Evolutionary conservation across 2,113 vertebrate species (phyloP).

Genomic region (Chamaea fasciata): DNA sequence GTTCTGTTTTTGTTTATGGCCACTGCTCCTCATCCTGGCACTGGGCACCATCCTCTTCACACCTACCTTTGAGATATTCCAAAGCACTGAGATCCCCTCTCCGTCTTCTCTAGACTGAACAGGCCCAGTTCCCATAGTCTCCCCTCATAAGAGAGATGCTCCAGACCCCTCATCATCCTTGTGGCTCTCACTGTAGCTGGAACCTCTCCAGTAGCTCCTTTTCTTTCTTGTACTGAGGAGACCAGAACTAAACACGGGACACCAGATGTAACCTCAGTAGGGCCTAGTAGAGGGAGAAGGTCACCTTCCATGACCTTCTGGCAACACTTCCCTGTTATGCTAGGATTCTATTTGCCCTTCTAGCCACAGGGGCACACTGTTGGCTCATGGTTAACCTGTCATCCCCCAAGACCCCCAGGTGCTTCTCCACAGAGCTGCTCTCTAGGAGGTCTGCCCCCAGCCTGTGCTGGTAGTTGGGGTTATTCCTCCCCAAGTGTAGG

Average conservation of each 20-base stretch:
- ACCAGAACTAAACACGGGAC: neutral
- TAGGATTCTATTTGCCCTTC: neutral
- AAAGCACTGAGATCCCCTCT: neutral
- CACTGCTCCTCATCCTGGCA: rapidly evolving
- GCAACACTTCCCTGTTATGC: too few relatives aligned
- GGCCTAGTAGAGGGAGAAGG: rapidly evolving
- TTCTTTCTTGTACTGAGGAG: neutral
- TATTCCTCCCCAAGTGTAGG: neutral
- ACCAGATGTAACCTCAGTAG: neutral
- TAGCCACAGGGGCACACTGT: neutral
- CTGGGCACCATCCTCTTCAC: neutral
- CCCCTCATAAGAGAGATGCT: neutral
- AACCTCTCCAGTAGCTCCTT: neutral
- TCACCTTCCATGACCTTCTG: neutral
- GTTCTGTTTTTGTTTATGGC: neutral
- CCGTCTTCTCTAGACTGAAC: neutral
- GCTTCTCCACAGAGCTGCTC: neutral
- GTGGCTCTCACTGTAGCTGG: neutral
- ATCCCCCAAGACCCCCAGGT: too few relatives aligned
- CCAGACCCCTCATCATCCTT: neutral
- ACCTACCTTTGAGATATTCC: neutral
- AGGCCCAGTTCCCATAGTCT: neutral
- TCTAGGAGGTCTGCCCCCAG: neutral
- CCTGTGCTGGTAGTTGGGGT: too few relatives aligned
- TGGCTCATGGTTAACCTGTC: neutral